Evolutionary conservation across 1,140 invertebrate genomes (phyloP).

Genomic region (Nephila pilipes): DNA sequence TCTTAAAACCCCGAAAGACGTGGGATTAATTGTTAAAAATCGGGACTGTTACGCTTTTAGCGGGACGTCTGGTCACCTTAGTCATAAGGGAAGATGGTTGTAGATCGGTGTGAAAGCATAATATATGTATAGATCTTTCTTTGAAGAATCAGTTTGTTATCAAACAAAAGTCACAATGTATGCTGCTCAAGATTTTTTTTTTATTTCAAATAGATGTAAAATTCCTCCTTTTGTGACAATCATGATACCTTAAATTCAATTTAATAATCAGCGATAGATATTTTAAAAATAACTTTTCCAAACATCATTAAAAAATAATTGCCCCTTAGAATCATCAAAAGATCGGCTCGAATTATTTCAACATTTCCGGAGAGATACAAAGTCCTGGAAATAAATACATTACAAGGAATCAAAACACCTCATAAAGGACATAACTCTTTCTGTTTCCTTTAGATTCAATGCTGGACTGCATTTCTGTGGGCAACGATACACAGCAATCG

Average conservation of each 20-base stretch:
- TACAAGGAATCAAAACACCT: neutral
- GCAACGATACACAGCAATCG: neutral
- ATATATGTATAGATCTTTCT: too few species aligned
- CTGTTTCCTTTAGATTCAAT: neutral
- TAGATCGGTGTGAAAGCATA: too few species aligned
- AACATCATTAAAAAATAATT: neutral
- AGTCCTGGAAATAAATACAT: neutral
- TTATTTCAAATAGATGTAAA: neutral
- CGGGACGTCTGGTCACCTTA: too few species aligned
- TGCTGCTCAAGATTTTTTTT: neutral
- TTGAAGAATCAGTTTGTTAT: too few species aligned
- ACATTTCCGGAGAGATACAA: neutral
- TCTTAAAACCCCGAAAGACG: too few species aligned
- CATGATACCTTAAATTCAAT: too few species aligned
- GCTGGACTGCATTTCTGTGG: neutral
- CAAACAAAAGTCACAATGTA: neutral
- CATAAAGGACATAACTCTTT: neutral
- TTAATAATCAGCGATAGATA: too few species aligned
- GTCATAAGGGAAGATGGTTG: too few species aligned
- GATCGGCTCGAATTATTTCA: neutral
- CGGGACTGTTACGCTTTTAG: too few species aligned
- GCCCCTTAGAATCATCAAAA: neutral
- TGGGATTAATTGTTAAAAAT: too few species aligned
- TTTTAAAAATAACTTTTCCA: too few species aligned
- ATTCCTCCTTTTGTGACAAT: too few species aligned